phyloP scores from a whole-genome alignment of 2,113 vertebrate species.

The Otolemur garnettii region DNA sequence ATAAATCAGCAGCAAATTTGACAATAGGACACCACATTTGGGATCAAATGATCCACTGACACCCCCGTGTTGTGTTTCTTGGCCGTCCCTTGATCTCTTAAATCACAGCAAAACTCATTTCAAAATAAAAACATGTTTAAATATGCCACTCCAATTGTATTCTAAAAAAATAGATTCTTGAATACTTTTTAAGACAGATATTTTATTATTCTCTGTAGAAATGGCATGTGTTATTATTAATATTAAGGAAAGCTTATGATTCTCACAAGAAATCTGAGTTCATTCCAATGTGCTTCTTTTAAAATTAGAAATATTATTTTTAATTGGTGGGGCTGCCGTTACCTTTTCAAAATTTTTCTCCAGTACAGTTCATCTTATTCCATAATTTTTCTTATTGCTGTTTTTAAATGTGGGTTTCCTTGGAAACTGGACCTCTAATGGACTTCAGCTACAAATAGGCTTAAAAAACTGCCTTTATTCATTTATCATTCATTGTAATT shows the following conservation, averaged over 20 bases:
- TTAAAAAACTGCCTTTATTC: slow-evolving; percentile 75
- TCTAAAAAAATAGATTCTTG: slow-evolving; percentile 64
- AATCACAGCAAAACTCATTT: slow-evolving; percentile 65
- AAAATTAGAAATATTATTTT: slow-evolving; percentile 67
- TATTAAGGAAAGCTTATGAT: not conserved
- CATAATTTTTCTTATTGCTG: slow-evolving; percentile 70
- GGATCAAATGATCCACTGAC: slow-evolving; percentile 63
- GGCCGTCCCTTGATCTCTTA: slow-evolving; percentile 65
- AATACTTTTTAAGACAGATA: slow-evolving; percentile 59
- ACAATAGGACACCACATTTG: slow-evolving; percentile 63
- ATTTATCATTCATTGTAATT: slow-evolving; percentile 84
- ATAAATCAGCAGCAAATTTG: slow-evolving; percentile 74
- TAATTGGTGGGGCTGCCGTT: slow-evolving; percentile 52
- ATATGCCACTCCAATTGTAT: slow-evolving; percentile 63
- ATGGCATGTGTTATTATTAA: slow-evolving; percentile 37
- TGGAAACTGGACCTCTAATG: slow-evolving; percentile 79
- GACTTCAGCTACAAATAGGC: slow-evolving; percentile 71
- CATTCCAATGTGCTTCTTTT: slow-evolving; percentile 18
- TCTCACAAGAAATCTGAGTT: slow-evolving; percentile 52
- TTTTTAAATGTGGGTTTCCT: slow-evolving; percentile 76
- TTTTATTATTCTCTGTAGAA: slow-evolving; percentile 57
- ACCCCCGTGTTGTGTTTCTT: not conserved
- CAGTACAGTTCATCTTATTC: slow-evolving; percentile 63
- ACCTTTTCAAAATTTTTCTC: slow-evolving; percentile 70
- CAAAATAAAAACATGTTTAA: slow-evolving; percentile 77